Evolutionary conservation across 2,113 vertebrate genomes (phyloP), one percentile per base, ranked within the genome.

Genomic region (Emydura subglobosa): DNA sequence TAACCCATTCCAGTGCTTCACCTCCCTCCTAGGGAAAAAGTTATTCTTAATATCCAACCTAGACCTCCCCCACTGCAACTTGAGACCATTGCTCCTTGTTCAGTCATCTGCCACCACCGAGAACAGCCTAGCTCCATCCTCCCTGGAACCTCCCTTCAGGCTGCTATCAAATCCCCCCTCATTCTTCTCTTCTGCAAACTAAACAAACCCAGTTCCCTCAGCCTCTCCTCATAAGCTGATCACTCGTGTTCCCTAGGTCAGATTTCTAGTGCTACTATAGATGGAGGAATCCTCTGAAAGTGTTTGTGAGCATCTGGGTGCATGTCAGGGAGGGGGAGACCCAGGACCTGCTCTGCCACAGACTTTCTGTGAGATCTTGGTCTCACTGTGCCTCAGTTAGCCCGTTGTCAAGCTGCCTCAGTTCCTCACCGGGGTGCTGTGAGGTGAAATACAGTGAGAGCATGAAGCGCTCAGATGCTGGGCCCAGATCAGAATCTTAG

Each of bases 181-280:
- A 53, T 13, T 53, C 51, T 17, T 53, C 51, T 53, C 16, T 53
- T 53, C 47, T 47, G 47, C 16, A 53, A 5, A 53, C 51, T 53
- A 53, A 53, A 53, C 51, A 53, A 53, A 16, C 51, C 51, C 5
- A 16, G 51, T 53, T 53, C 3, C 51, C 51, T 53, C 51, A 53
- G 14, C 51, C 51, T 53, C 51, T 16, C 51, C 16, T 53, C 16
- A 53, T 53, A 53, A 53, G 65, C 21, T n/a, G 16, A 9, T 68
- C 34, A 17, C 34, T 68, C 34, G 7, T 21, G 65, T 19, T n/a
- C 34, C 19, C 34, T 5, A 17, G 13, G 34, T n/a, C 34, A n/a
- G 65, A 68, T n/a, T 21, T 21, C 34, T 19, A 19, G 8, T 0
- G 0, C 6, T 51, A 87, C 53, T 82, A n/a, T 42, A 59, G 11